Conservation (phyloP, 2,888 invertebrate genomes). For the Tigriopus californicus region DNA sequence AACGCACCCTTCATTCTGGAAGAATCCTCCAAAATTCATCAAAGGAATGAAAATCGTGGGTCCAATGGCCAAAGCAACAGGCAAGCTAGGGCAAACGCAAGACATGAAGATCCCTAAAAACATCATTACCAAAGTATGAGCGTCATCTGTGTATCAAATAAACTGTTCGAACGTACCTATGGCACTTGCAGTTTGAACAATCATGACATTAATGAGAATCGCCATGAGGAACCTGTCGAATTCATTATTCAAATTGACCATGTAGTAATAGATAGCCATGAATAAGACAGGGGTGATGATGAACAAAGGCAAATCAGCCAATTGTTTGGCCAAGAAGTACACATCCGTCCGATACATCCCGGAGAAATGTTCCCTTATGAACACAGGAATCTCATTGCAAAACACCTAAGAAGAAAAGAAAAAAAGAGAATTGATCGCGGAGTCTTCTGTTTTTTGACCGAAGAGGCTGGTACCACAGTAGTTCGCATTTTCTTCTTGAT, state of each 20-base stretch:
- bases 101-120: too few relatives aligned
- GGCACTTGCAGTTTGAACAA: conserved; percentile 70
- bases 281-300: conserved; percentile 62
- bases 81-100: too few relatives aligned
- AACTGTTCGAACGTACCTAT: conserved; percentile 48
- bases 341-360: conserved; percentile 79
- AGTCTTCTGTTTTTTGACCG: too few relatives aligned
- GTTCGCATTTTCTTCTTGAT: too few relatives aligned
- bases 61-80: too few relatives aligned
- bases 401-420: conserved; percentile 45
- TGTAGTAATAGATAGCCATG: conserved; percentile 62
- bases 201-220: conserved; percentile 48
- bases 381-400: conserved; percentile 69
- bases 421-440: not conserved
- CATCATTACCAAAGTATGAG: too few relatives aligned
- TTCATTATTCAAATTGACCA: conserved; percentile 60
- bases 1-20: too few relatives aligned
- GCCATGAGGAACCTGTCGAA: conserved; percentile 40
- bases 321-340: conserved; percentile 74
- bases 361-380: conserved; percentile 67
- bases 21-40: too few relatives aligned
- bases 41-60: too few relatives aligned
- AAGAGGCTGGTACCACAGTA: too few relatives aligned
- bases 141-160: too few relatives aligned
- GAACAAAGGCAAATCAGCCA: conserved; percentile 75